Evolutionary conservation across 2,113 vertebrate genomes (phyloP).

Genomic region (Hemichromis elongatus): DNA sequence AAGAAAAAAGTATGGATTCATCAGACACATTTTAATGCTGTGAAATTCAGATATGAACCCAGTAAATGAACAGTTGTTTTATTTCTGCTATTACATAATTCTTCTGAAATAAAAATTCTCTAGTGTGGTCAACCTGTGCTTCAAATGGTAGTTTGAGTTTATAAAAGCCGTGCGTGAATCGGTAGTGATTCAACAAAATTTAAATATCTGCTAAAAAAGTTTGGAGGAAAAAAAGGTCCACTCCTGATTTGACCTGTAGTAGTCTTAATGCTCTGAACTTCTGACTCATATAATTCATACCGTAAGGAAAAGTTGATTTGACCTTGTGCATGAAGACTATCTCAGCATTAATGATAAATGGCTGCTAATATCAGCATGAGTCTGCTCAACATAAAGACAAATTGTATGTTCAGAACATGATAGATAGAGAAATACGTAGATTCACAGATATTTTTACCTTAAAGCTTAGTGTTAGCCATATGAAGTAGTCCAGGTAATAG

Average conservation of each 20-base stretch:
- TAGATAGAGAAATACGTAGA: neutral
- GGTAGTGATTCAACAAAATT: neutral
- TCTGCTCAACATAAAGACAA: neutral
- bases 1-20: neutral
- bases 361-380: neutral
- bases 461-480: neutral
- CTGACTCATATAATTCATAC: neutral
- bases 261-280: neutral
- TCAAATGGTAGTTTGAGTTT: neutral
- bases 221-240: accelerated
- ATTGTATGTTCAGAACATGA: neutral
- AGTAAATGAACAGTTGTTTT: neutral
- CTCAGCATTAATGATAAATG: neutral
- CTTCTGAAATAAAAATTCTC: neutral
- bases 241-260: neutral
- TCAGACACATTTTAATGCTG: neutral
- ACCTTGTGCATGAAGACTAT: neutral
- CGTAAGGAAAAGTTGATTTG: neutral
- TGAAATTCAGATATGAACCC: neutral
- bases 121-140: neutral
- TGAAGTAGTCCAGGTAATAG: neutral
- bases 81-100: neutral
- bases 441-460: neutral
- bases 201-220: neutral
- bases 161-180: neutral